These are phyloP conservation scores for Trisateles emortualis DNA, from an alignment of 2,888 invertebrate genomes.

Conservation along the genomic window DNA sequence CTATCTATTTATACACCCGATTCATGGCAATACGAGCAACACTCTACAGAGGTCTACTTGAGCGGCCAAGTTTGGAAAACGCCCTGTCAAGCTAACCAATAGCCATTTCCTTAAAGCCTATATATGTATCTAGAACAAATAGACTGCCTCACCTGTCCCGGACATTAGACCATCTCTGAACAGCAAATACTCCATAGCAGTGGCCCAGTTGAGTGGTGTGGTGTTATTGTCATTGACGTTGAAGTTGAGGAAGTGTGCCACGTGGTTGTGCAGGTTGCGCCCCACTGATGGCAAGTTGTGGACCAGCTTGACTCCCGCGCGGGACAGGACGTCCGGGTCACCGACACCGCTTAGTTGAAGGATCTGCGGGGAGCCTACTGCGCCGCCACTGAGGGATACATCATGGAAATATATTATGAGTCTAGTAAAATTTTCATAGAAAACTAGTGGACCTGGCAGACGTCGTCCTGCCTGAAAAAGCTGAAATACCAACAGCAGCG, in stretches of 20 bases:
- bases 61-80: too few species aligned
- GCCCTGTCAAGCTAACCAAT: too few species aligned
- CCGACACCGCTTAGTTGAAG: slow-evolving; percentile 96
- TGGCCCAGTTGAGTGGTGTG: slow-evolving; percentile 95
- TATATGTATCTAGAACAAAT: too few species aligned
- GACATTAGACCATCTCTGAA: slow-evolving; percentile 96
- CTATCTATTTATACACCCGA: too few species aligned
- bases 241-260: slow-evolving; percentile 93
- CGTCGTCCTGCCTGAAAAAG: too few species aligned
- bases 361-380: slow-evolving; percentile 97
- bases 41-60: too few species aligned
- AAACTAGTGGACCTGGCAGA: too few species aligned
- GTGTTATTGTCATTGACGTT: slow-evolving; percentile 94
- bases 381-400: slow-evolving; percentile 89
- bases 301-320: slow-evolving; percentile 89
- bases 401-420: too few species aligned
- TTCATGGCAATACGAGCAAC: too few species aligned
- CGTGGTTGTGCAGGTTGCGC: slow-evolving; percentile 94
- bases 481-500: too few species aligned
- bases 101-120: too few species aligned
- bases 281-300: slow-evolving; percentile 94
- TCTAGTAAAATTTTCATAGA: too few species aligned
- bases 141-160: slow-evolving; percentile 89
- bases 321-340: slow-evolving; percentile 89
- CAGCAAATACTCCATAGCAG: slow-evolving; percentile 95